These are phyloP conservation scores for Acropternis orthonyx DNA, from an alignment of 2,797 vertebrate species.

Conservation along the genomic window DNA sequence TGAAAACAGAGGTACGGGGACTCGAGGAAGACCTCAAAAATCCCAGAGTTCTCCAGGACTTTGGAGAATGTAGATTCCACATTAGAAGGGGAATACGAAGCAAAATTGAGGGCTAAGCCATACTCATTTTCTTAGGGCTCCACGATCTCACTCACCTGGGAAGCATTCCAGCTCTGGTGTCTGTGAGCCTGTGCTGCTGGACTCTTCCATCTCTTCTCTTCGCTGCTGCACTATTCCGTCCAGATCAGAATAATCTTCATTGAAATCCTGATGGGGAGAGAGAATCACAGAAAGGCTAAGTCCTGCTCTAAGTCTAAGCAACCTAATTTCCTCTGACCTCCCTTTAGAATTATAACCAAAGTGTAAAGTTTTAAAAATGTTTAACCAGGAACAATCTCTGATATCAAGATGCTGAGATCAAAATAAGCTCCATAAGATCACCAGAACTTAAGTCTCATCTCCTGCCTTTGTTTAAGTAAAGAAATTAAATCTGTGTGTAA, in stretches of 20 bases:
- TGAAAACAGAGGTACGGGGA: neutral
- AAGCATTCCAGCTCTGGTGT: slow-evolving; percentile 85
- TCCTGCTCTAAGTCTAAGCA: neutral
- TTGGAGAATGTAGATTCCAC: neutral
- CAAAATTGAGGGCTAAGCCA: neutral
- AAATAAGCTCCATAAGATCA: neutral
- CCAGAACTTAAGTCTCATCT: neutral
- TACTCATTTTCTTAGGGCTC: neutral
- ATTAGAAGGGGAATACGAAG: neutral
- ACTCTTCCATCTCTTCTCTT: slow-evolving; percentile 84
- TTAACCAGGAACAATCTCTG: neutral
- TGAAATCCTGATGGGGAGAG: slow-evolving; percentile 77
- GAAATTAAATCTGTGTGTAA: neutral
- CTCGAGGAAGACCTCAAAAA: neutral
- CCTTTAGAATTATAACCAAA: neutral
- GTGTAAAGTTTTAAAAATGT: neutral
- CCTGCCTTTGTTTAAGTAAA: neutral
- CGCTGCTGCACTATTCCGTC: slow-evolving; percentile 79
- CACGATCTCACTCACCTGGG: slow-evolving; percentile 74
- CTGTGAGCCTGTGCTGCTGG: slow-evolving; percentile 91
- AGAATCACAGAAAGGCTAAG: neutral
- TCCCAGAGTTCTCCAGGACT: neutral
- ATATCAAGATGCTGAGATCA: neutral
- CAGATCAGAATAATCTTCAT: slow-evolving; percentile 83
- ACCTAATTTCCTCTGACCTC: neutral